Evolutionary conservation across 2,797 vertebrate genomes (phyloP), one percentile per base, ranked within the genome.

Genomic region (Urosaurus nigricauda): DNA sequence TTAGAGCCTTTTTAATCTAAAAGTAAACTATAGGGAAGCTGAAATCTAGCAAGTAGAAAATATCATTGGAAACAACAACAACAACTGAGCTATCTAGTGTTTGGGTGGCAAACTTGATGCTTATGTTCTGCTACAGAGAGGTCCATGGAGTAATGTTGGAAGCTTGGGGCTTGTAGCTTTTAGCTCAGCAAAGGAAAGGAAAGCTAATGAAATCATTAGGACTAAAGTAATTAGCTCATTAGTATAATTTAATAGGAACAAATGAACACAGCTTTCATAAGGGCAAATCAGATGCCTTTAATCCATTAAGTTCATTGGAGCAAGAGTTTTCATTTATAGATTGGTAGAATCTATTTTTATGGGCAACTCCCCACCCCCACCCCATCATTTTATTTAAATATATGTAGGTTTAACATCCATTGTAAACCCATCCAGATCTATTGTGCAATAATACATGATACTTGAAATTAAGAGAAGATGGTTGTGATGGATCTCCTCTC

Each of bases 241-340:
- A 86, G 84, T 86, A 83, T 43, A 89, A 91, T 35, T 90, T 87
- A 93, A 89, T 79, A 89, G 84, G 79, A 75, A 89, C 73, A 90
- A 89, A 94, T 91, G 89, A 92, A 90, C 90, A 92, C 35, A 68
- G 84, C 71, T 83, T 86, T 90, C 43, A 43, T 86, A 82, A 82
- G 40, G 60, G 84, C 90, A 26, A 88, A 92, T 88, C 87, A 85
- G 89, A 94, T 93, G n/a, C 91, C 29, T 91, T 90, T 83, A 93
- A 91, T 92, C 90, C 90, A 70, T 78, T 75, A 93, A 53, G 89
- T 83, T 37, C 83, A 78, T 70, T 84, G 87, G 47, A 90, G 73
- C 26, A 79, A 51, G 53, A 17, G 51, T 9, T 63, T 40, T 4
- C 84, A 26, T 83, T 90, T 88, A 73, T 88, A 53, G n/a, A 90